Evolutionary conservation across 2,888 invertebrate genomes (phyloP), one percentile per base, ranked within the genome.

Genomic region (Eupithecia centaureata): DNA sequence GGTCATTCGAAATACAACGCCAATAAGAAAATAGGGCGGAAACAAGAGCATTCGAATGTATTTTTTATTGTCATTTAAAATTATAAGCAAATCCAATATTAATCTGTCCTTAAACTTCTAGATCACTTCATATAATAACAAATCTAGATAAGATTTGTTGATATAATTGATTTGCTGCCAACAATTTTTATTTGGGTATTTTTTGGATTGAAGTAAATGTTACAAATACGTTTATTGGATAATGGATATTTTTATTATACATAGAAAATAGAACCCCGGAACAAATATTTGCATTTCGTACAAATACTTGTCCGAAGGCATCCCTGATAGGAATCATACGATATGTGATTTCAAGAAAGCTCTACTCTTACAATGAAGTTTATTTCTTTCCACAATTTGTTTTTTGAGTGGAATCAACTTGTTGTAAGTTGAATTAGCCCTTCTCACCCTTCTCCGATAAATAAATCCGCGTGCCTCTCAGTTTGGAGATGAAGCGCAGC

Each of bases 401-500:
- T 57, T 22, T 22, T 22, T 57, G 57, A 22, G 30, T 13, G 32
- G 22, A 57, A 57, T 57, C 32, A 57, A 57, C 57, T 57, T 32
- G 32, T 56, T 22, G 32, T 28, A 57, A 33, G 18, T 57, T 13
- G 57, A 18, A 57, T 18, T 8, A 56, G 32, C n/a, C 57, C 56
- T 57, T 54, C 15, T 30, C 30, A 18, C 32, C 47, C 54, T 35
- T 42, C 38, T 38, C 58, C 61, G 69, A 76, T 71, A 76, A 75
- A 77, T 77, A 76, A 76, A 79, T 75, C 74, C 70, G 67, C 63
- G 65, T 73, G 75, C 79, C 42, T 65, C 56, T 35, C 42, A 59
- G 69, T 62, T 58, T 79, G 72, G 77, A 76, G 77, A 81, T 80
- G 81, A 82, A 80, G 81, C 82, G 76, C 73, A 78, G 77, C 83